Evolutionary conservation across 2,888 invertebrate genomes (phyloP).

Genomic region (Lottia gigantea): DNA sequence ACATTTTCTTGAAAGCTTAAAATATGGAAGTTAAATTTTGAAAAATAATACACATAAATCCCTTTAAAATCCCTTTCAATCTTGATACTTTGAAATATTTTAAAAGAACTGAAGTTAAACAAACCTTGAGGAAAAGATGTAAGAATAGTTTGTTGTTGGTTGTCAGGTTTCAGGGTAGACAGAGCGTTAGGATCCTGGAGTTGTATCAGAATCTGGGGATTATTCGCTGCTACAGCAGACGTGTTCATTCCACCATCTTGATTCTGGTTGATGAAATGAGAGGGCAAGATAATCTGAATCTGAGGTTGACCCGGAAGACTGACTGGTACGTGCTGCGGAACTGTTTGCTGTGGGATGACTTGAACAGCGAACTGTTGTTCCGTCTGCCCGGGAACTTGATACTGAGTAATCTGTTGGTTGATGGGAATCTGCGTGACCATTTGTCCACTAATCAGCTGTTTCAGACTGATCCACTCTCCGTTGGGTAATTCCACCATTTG

Average conservation of each 20-base stretch:
- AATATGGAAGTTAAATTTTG: no score
- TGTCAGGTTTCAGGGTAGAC: neutral
- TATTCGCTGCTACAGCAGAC: neutral
- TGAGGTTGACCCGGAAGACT: slow-evolving; percentile 19
- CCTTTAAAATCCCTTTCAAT: no score
- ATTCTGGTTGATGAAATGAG: neutral
- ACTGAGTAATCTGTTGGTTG: neutral
- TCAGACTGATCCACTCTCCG: neutral
- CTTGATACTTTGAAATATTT: no score
- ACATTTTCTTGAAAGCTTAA: no score
- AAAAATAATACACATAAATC: no score
- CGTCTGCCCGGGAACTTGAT: neutral
- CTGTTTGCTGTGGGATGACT: slow-evolving; percentile 8
- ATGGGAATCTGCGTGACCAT: neutral
- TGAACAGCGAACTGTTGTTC: neutral
- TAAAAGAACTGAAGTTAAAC: no score
- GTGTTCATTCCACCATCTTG: slow-evolving; percentile 2
- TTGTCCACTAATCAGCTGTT: neutral
- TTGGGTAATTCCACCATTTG: neutral
- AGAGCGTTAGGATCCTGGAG: slow-evolving; percentile 19
- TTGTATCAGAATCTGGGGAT: slow-evolving; percentile 31
- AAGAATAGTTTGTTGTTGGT: neutral
- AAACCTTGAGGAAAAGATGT: no score
- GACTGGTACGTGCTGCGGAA: slow-evolving; percentile 12
- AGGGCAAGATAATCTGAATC: slow-evolving; percentile 33